Evolutionary conservation across 2,888 invertebrate genomes (phyloP).

Genomic region (Malacosoma neustria): DNA sequence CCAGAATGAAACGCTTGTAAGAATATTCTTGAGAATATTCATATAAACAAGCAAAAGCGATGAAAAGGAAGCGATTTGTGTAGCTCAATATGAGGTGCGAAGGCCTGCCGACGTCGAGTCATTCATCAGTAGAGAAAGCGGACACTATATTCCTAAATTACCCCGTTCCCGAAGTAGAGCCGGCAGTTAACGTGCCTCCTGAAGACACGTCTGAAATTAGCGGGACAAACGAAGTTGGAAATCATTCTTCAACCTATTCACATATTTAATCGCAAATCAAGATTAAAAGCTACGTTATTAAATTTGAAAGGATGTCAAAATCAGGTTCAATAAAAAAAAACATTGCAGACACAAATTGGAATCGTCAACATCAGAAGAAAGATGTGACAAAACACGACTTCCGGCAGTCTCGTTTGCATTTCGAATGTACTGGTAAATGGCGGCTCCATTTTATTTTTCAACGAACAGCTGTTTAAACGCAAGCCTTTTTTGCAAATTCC

Average conservation of each 20-base stretch:
- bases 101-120: slow-evolving; percentile 43
- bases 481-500: slow-evolving; percentile 52
- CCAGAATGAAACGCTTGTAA: too few relatives aligned
- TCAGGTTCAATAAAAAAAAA: too few relatives aligned
- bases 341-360: too few relatives aligned
- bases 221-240: slow-evolving; percentile 34
- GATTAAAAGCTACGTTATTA: too few relatives aligned
- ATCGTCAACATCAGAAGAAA: slow-evolving; percentile 16
- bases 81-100: slow-evolving; percentile 39
- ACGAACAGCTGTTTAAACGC: slow-evolving; percentile 49
- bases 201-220: slow-evolving; percentile 22
- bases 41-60: slow-evolving; percentile 48
- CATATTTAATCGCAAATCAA: too few relatives aligned
- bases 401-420: slow-evolving; percentile 51
- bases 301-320: too few relatives aligned
- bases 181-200: slow-evolving; percentile 27
- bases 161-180: slow-evolving; percentile 26
- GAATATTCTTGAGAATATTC: too few relatives aligned
- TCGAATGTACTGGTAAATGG: slow-evolving; percentile 30
- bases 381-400: slow-evolving; percentile 32
- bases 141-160: slow-evolving; percentile 54
- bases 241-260: slow-evolving; percentile 43
- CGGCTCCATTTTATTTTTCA: slow-evolving; percentile 42
- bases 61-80: slow-evolving; percentile 59
- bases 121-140: slow-evolving; percentile 61